A percentile compares a stretch with the other conserved stretches of the same genome.
Conservation (phyloP, 2,797 vertebrate genomes). For the Poecile montanus region DNA sequence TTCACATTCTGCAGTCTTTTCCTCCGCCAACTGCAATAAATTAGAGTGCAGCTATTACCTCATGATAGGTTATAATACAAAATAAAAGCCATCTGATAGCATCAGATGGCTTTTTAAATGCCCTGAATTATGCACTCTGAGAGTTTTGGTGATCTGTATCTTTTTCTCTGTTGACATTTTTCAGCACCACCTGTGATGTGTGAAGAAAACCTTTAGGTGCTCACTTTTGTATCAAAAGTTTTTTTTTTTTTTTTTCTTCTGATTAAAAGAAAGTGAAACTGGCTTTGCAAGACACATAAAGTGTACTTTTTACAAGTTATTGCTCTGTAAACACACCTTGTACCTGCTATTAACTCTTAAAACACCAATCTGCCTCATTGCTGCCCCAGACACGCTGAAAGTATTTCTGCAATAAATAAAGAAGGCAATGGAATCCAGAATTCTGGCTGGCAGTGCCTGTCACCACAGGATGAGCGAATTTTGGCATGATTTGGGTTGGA, state of each 20-base stretch:
- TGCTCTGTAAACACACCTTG: not conserved
- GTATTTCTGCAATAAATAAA: not conserved
- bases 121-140: not conserved
- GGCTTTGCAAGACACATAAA: not conserved
- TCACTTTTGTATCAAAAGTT: not conserved
- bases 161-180: not conserved
- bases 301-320: not conserved
- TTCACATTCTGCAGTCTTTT: not conserved
- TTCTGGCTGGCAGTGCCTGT: not conserved
- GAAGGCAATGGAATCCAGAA: not conserved
- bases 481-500: not conserved
- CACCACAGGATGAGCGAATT: fast-evolving
- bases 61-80: not conserved
- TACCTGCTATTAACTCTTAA: not conserved
- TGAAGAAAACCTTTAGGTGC: not conserved
- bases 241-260: not conserved
- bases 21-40: not conserved
- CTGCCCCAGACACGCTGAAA: fast-evolving
- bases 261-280: not conserved
- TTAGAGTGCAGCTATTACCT: not conserved
- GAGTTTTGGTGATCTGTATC: not conserved
- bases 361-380: not conserved
- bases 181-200: not conserved
- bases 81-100: not conserved
- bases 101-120: slow-evolving; percentile 13